Evolutionary conservation across 2,113 vertebrate species (phyloP), one percentile per base, ranked within the genome.

Genomic region (Calidris pygmaea): DNA sequence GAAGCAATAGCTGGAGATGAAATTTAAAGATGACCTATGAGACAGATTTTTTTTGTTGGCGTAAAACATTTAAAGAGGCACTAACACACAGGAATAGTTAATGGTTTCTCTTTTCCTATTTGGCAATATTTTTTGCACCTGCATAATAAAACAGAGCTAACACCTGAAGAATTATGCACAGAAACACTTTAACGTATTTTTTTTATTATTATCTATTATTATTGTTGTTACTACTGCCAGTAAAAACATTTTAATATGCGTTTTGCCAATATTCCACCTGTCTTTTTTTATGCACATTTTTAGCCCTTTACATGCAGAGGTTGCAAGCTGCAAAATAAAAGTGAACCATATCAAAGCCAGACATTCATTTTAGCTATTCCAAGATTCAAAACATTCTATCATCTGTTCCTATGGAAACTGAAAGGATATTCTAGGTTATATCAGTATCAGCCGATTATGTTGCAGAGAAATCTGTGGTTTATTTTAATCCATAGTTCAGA

Each of bases 361-460:
- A 97, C 88, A 91, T 85, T 87, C 93, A 81, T 92, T 97, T 96
- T 72, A 93, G 85, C 71, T 97, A 70, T 89, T 96, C 92, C 92
- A 96, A 96, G 93, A 96, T 90, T 94, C 97, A 93, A 97, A 97
- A 97, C 80, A 95, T 93, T 97, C 87, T 92, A 93, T 96, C 94
- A 97, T 96, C 96, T 96, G 97, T 97, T 97, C 97, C 97, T 97
- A 97, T 97, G 97, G 97, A 97, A 97, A 97, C 97, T 83, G 92
- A 97, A 97, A 94, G 95, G 96, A 97, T 97, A 97, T 97, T 97
- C 97, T 97, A 97, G 97, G 97, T 96, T 97, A 96, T 96, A 97
- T 93, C 96, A 95, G 93, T 97, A 97, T 96, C 97, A 95, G 94
- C 91, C 95, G 89, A 97, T 96, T 96, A 97, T 89, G 93, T 48